phyloP scores from a whole-genome alignment of 2,888 invertebrate genomes.

The Nephrotoma flavescens region DNA sequence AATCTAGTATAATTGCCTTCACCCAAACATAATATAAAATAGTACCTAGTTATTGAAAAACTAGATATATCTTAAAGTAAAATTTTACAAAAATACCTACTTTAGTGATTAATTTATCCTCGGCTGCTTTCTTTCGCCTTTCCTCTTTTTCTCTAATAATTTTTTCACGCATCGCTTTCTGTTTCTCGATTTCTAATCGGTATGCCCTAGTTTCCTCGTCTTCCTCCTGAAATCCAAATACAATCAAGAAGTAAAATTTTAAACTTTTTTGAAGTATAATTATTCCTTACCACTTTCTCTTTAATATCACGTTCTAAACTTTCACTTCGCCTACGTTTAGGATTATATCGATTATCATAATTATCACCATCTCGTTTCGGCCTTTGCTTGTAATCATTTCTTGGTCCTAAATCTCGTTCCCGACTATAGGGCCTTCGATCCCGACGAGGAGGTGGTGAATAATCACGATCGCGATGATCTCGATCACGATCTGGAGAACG shows the following conservation, averaged over 20 bases:
- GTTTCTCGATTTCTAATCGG: slow-evolving; percentile 34
- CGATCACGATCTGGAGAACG: slow-evolving; percentile 19
- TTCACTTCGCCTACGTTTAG: slow-evolving; percentile 25
- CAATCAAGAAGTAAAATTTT: background rate
- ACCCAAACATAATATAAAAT: background rate
- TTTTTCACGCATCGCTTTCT: slow-evolving; percentile 33
- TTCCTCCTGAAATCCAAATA: slow-evolving; percentile 17
- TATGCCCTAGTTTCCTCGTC: slow-evolving; percentile 36
- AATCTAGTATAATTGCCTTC: background rate
- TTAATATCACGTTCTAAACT: slow-evolving; percentile 10
- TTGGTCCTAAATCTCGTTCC: slow-evolving; percentile 18
- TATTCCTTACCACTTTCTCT: slow-evolving; percentile 21
- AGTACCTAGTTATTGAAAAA: background rate
- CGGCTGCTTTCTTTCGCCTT: slow-evolving; percentile 31
- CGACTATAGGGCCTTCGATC: slow-evolving; percentile 14
- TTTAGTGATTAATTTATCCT: slow-evolving; percentile 22
- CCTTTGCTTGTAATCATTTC: slow-evolving; percentile 16
- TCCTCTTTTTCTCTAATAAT: slow-evolving; percentile 34
- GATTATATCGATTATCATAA: slow-evolving; percentile 16
- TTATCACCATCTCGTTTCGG: slow-evolving; percentile 16
- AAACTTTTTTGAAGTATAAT: background rate
- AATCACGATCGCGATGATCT: slow-evolving; percentile 6
- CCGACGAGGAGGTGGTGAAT: slow-evolving; percentile 19
- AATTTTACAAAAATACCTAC: slow-evolving; percentile 21
- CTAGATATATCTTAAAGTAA: background rate